Percentiles rank a stretch among this genome's conserved stretches.
phyloP scores from a whole-genome alignment of 1,140 invertebrate genomes.

The Zaprionus kolodkinae region DNA sequence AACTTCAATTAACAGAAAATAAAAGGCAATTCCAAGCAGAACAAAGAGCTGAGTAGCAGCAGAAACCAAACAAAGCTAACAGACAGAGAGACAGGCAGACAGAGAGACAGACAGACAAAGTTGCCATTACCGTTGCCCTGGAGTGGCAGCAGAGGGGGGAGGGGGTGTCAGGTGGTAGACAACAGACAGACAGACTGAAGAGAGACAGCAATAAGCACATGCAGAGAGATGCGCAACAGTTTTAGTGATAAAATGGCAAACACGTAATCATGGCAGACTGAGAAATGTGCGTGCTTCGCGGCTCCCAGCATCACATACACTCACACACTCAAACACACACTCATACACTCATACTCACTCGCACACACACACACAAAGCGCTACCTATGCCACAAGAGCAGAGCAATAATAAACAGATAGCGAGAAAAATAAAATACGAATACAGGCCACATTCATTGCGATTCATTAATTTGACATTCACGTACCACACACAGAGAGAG shows the following conservation, averaged over 20 bases:
- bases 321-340: slow-evolving; percentile 2
- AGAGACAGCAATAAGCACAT: slow-evolving; percentile 20
- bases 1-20: slow-evolving; percentile 82
- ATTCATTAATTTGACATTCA: slow-evolving; percentile 76
- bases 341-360: background rate
- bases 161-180: background rate
- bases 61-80: slow-evolving; percentile 63
- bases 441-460: slow-evolving; percentile 59
- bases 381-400: slow-evolving; percentile 32
- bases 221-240: slow-evolving; percentile 75
- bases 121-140: slow-evolving; percentile 40
- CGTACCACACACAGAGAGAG: slow-evolving; percentile 32
- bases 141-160: background rate
- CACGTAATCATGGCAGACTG: slow-evolving; percentile 72
- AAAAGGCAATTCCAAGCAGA: slow-evolving; percentile 78
- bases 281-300: slow-evolving; percentile 68
- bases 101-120: slow-evolving; percentile 47
- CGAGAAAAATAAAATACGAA: slow-evolving; percentile 38
- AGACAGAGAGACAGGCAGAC: slow-evolving; percentile 39
- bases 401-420: slow-evolving; percentile 45
- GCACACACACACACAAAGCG: slow-evolving; percentile 9
- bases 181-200: background rate
- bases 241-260: slow-evolving; percentile 79
- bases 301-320: slow-evolving; percentile 4
- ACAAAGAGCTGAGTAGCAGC: slow-evolving; percentile 63